Evolutionary conservation across 2,888 invertebrate species (phyloP), one percentile per base, ranked within the genome.

Genomic region (Acrobasis consociella): DNA sequence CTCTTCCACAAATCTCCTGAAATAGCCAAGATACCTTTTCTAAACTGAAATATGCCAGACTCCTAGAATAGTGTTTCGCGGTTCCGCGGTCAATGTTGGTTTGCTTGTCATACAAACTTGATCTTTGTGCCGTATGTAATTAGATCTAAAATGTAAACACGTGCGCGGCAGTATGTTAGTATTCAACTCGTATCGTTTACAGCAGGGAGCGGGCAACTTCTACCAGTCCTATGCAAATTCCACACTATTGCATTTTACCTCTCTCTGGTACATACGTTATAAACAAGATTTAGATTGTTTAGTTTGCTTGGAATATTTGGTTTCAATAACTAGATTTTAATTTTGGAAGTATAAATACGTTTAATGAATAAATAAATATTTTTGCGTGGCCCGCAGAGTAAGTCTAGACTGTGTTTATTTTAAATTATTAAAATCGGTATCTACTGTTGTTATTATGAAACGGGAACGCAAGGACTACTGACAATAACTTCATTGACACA

Each of bases 221-320:
- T 39, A 38, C 72, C 76, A 83, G 82, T 31, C 80, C 79, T 84
- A 87, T 87, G 86, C 85, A 83, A 87, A 86, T 86, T 78, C 71
- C 64, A 66, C 76, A 74, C 78, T 81, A 83, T 82, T 85, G 81
- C 82, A 83, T 85, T 82, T 76, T 78, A 80, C 77, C 74, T 72
- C 77, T 72, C 73, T 70, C 67, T 52, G 74, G 76, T 82, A 82
- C 42, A 42, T 56, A 46, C n/a, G 56, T 56, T 56, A 46, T 39
- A 15, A 61, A 17, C 42, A 61, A 46, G 22, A 53, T 46, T 60
- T 31, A 31, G 31, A 31, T 7, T 31, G 31, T 31, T 31, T 31
- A 31, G 31, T 5, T 5, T 8, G 8, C 31, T 31, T 5, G 31
- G 31, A 31, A 31, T 31, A 31, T 31, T 31, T 31, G 8, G 31